Conservation (phyloP, 1,140 invertebrate species). For the Trissolcus basalis region DNA sequence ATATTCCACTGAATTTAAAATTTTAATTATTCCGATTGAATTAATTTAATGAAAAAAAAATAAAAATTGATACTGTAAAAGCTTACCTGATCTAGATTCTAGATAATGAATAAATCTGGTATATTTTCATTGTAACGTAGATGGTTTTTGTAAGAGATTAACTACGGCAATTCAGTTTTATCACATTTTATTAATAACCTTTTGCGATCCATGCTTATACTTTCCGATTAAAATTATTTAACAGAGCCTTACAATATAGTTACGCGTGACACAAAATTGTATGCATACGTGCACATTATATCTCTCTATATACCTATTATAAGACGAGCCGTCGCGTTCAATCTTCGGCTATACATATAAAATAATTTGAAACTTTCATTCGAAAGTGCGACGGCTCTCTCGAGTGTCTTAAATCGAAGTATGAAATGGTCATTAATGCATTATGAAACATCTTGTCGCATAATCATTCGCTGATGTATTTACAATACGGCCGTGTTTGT, state of each 20-base stretch:
- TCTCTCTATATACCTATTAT: not conserved
- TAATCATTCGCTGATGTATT: not conserved
- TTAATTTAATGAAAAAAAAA: too few species aligned
- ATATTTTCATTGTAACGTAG: too few species aligned
- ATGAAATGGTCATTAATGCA: constrained; percentile 12
- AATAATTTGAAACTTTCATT: constrained; percentile 13
- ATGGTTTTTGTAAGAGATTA: too few species aligned
- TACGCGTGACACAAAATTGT: constrained; percentile 4
- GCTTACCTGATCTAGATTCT: too few species aligned
- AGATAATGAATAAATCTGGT: too few species aligned
- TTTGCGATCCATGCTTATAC: constrained; percentile 14
- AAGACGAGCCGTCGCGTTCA: constrained; percentile 6
- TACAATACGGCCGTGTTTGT: not conserved
- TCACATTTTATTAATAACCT: constrained; percentile 18
- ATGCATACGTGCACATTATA: constrained; percentile 13
- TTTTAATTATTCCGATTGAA: too few species aligned
- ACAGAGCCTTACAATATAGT: constrained; percentile 18
- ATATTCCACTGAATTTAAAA: too few species aligned
- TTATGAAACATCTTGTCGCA: not conserved
- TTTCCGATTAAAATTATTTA: constrained; percentile 27
- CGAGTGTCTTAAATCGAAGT: constrained; percentile 1
- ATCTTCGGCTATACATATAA: constrained; percentile 15
- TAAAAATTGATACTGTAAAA: too few species aligned
- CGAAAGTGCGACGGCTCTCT: constrained; percentile 6
- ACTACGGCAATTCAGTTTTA: not conserved